Evolutionary conservation across 2,797 vertebrate species (phyloP).

Genomic region (Setipinna tenuifilis): DNA sequence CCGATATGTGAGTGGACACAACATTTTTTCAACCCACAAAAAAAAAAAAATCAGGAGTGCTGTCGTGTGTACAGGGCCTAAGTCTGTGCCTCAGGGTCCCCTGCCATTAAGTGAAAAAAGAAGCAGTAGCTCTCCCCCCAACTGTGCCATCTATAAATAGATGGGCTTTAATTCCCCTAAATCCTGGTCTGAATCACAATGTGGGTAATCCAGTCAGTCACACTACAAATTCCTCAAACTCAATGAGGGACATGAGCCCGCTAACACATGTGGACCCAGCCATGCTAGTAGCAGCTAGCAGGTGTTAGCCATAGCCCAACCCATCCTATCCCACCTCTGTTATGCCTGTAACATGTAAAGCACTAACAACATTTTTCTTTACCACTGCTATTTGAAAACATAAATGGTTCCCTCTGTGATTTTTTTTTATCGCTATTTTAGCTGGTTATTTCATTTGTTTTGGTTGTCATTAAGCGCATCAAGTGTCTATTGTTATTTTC

Average conservation of each 20-base stretch:
- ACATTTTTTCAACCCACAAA: too few species aligned
- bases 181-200: conserved; percentile 61
- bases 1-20: too few species aligned
- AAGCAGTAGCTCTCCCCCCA: not conserved
- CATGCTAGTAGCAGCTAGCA: too few species aligned
- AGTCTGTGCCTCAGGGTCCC: not conserved
- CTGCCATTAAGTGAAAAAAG: not conserved
- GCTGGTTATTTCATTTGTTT: not conserved
- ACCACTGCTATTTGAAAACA: too few species aligned
- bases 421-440: not conserved
- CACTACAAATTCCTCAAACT: conserved; percentile 51
- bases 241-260: conserved; percentile 26
- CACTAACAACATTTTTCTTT: not conserved
- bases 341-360: not conserved
- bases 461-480: too few species aligned
- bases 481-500: not conserved
- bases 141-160: conserved; percentile 47
- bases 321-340: too few species aligned
- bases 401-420: not conserved
- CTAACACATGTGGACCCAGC: not conserved
- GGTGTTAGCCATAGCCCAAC: too few species aligned
- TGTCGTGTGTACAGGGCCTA: too few species aligned
- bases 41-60: too few species aligned
- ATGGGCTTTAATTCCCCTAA: conserved; percentile 58
- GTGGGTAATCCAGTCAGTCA: conserved; percentile 63